Evolutionary conservation across 1,140 invertebrate species (phyloP).

Genomic region (Rhopalosiphum maidis): DNA sequence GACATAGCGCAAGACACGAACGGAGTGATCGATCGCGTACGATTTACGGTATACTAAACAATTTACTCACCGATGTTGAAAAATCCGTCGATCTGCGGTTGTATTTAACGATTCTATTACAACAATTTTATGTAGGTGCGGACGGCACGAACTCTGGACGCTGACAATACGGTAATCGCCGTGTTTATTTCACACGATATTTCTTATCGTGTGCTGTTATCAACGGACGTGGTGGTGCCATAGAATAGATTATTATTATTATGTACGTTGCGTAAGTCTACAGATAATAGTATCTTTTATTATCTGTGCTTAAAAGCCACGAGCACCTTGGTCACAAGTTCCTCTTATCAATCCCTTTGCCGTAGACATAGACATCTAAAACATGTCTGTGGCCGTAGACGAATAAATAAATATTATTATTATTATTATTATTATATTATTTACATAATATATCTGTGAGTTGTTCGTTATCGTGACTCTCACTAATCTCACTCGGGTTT

Average conservation of each 20-base stretch:
- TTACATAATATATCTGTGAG: too few species aligned
- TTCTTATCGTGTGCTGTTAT: neutral
- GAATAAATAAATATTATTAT: too few species aligned
- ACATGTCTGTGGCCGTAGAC: too few species aligned
- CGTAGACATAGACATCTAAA: too few species aligned
- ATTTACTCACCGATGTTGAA: neutral
- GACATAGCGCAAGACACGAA: neutral
- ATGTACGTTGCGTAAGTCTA: too few species aligned
- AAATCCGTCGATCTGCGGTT: neutral
- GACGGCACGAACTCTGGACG: neutral
- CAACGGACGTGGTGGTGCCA: constrained; percentile 2
- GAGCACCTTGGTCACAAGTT: too few species aligned
- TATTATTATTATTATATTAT: too few species aligned
- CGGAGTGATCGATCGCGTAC: neutral
- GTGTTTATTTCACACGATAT: neutral
- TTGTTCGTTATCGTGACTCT: too few species aligned
- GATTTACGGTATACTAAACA: neutral
- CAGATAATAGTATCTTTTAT: too few species aligned
- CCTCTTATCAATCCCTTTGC: too few species aligned
- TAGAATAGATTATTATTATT: neutral
- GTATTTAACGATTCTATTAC: neutral
- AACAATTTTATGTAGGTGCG: neutral
- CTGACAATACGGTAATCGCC: neutral
- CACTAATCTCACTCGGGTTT: too few species aligned
- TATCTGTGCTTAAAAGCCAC: too few species aligned